These are phyloP conservation scores for Drosophila suboccidentalis DNA, from an alignment of 2,888 invertebrate species.

Conservation along the genomic window DNA sequence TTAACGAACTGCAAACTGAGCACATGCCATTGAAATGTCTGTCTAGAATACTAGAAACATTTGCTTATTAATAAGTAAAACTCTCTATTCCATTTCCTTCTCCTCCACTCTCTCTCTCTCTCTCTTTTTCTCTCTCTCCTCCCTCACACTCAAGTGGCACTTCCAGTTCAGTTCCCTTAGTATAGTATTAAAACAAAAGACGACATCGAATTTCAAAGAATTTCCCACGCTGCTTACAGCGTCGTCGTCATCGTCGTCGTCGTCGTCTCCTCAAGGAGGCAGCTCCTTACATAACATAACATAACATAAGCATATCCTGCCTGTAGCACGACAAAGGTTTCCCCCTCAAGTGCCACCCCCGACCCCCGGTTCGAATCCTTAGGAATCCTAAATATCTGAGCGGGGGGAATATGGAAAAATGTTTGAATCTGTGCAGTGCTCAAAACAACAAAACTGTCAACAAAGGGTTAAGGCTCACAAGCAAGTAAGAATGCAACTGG, in stretches of 20 bases:
- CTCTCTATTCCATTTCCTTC: not conserved
- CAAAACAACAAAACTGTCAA: conserved; percentile 46
- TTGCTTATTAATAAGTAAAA: conserved; percentile 47
- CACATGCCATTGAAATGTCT: conserved; percentile 61
- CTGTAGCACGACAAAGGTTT: conserved; percentile 60
- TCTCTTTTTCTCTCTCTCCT: not conserved
- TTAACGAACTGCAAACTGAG: conserved; percentile 20
- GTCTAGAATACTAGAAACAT: conserved; percentile 27
- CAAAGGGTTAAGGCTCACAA: conserved; percentile 67
- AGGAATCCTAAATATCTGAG: conserved; percentile 57
- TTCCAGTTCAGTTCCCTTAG: conserved; percentile 23
- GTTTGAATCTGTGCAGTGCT: conserved; percentile 2
- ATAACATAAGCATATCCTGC: conserved; percentile 54
- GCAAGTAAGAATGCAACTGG: conserved; percentile 1
- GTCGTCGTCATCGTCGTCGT: too few relatives aligned
- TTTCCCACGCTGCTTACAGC: conserved; percentile 78
- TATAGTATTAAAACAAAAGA: conserved; percentile 18
- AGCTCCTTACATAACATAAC: conserved; percentile 55
- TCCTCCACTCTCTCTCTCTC: not conserved
- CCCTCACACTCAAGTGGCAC: conserved; percentile 43
- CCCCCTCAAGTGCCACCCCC: conserved; percentile 33
- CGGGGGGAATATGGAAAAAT: conserved; percentile 8
- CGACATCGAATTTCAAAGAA: conserved; percentile 74
- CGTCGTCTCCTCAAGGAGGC: conserved; percentile 7
- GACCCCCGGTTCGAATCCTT: conserved; percentile 14